Evolutionary conservation across 2,888 invertebrate species (phyloP).

Genomic region (Onchidella celtica): DNA sequence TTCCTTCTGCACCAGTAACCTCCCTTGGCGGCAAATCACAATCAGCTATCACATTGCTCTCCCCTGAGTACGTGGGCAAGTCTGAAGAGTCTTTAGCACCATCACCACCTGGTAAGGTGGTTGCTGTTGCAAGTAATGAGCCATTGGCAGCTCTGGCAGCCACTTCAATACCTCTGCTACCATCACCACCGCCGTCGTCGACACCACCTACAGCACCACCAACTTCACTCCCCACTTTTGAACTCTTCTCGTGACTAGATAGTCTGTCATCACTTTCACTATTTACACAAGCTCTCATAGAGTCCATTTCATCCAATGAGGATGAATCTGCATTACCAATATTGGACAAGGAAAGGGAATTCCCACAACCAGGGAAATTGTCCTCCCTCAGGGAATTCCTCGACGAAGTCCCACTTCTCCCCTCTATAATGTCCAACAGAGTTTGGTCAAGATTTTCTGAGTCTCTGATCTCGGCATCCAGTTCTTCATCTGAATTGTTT

Average conservation of each 20-base stretch:
- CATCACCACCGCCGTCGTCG: not conserved
- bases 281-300: not conserved
- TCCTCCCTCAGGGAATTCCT: not conserved
- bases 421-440: constrained; percentile 73
- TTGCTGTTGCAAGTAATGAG: not conserved
- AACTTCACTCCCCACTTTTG: not conserved
- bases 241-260: not conserved
- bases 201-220: not conserved
- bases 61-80: constrained; percentile 13
- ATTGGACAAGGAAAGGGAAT: not conserved
- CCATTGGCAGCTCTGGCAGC: not conserved
- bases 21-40: constrained; percentile 26
- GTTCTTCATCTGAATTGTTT: constrained; percentile 65
- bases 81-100: not conserved
- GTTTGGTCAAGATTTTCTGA: constrained; percentile 72
- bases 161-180: not conserved
- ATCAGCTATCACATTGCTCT: constrained; percentile 35
- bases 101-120: not conserved
- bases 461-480: constrained; percentile 67
- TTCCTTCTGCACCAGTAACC: not conserved
- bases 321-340: not conserved
- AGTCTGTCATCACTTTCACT: too few relatives aligned
- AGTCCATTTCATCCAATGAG: not conserved
- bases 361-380: not conserved
- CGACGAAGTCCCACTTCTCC: constrained; percentile 50